Evolutionary conservation across 2,888 invertebrate species (phyloP).

Genomic region (Heteromyza rotundicornis): DNA sequence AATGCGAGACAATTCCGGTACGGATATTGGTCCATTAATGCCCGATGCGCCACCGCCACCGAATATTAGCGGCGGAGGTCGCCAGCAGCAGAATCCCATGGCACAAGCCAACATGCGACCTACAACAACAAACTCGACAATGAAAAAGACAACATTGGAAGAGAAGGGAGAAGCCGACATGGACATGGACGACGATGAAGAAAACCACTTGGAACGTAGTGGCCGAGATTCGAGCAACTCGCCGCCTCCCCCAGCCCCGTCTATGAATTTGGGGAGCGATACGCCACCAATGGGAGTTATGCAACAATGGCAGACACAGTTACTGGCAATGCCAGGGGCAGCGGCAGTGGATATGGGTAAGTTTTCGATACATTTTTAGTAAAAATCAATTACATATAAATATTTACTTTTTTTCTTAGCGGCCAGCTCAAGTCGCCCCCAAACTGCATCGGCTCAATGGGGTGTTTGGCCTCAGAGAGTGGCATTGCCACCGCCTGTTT

Average conservation of each 20-base stretch:
- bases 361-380: background rate
- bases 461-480: conserved; percentile 32
- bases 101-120: background rate
- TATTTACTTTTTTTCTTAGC: conserved; percentile 5
- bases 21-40: conserved; percentile 52
- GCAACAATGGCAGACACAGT: conserved; percentile 38
- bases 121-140: conserved; percentile 19
- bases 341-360: background rate
- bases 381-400: background rate
- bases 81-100: conserved; percentile 5
- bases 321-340: background rate
- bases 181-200: conserved; percentile 81
- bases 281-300: conserved; percentile 30
- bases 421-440: background rate
- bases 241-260: conserved; percentile 37
- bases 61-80: conserved; percentile 43
- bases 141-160: conserved; percentile 57
- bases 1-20: conserved; percentile 72
- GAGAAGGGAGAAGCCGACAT: conserved; percentile 87
- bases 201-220: conserved; percentile 31
- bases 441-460: conserved; percentile 26
- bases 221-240: conserved; percentile 12
- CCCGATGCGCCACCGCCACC: conserved; percentile 69
- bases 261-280: conserved; percentile 25
- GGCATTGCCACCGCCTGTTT: conserved; percentile 31